Percentiles rank a stretch among this genome's conserved stretches.
These are phyloP conservation scores for Maniola hyperantus DNA, from an alignment of 2,888 invertebrate species.

Conservation along the genomic window DNA sequence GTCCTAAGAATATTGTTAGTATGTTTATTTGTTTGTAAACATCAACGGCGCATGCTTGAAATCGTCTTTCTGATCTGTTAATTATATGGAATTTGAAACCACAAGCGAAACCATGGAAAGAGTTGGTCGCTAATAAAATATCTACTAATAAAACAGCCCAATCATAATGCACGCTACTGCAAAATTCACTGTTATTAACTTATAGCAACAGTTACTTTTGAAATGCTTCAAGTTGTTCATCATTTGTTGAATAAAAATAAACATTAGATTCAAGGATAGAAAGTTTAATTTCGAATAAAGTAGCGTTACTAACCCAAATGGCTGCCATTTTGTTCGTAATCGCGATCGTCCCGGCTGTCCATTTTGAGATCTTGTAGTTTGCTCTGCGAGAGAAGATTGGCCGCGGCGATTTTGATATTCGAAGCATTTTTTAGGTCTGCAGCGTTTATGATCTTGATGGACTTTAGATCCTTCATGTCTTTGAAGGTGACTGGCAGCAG, in stretches of 20 bases:
- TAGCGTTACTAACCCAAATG: constrained; percentile 62
- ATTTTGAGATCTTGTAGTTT: constrained; percentile 70
- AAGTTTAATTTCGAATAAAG: constrained; percentile 7
- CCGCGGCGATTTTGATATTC: constrained; percentile 79
- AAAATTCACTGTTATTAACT: constrained; percentile 5
- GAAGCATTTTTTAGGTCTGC: constrained; percentile 81
- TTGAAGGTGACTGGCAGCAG: constrained; percentile 87
- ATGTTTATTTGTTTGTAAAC: neutral
- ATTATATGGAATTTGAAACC: constrained; percentile 7
- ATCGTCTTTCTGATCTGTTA: constrained; percentile 7
- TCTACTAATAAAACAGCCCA: constrained; percentile 7
- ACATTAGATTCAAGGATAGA: neutral
- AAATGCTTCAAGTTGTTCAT: neutral
- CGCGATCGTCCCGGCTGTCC: constrained; percentile 63
- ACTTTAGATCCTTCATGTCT: constrained; percentile 87
- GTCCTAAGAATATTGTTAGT: too few relatives aligned
- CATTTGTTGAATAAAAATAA: neutral
- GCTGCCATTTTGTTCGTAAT: constrained; percentile 65
- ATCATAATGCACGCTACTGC: constrained; percentile 2
- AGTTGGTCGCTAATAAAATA: constrained; percentile 2
- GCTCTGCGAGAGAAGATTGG: constrained; percentile 74
- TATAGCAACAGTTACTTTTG: neutral
- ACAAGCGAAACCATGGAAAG: constrained; percentile 1
- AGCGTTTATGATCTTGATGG: constrained; percentile 88
- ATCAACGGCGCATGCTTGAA: neutral